Base-by-base conservation (phyloP, 30 jellyfish, hydroid and myxozoan species). In the Aurelia coerulea region DNA sequence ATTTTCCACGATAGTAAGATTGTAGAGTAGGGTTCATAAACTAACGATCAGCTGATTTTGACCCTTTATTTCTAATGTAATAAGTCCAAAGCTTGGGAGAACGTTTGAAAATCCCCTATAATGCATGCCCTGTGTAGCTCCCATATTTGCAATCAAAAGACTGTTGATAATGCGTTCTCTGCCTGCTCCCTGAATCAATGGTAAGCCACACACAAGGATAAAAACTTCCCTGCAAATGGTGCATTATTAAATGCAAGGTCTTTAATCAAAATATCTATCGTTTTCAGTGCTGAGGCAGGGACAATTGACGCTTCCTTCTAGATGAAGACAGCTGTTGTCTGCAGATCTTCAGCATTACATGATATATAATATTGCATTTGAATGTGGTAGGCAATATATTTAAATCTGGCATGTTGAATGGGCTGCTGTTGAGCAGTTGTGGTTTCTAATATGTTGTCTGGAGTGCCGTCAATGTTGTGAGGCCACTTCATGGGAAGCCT, bases 271-370 rank as follows among this genome's bases (percentile, higher is more conserved):
- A 71, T 39, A 62, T 83, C 65, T 51, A n/a, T n/a, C n/a, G n/a
- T n/a, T n/a, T n/a, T n/a, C n/a, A 10, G 35, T 62, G 90, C 90
- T 11, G 12, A 34, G 31, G 90, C 87, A 4, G 90, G 84, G 9
- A 80, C 63, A 87, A 80, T 80, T 76, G 80, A 58, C 23, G 88
- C 84, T 62, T 74, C n/a, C n/a, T n/a, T n/a, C n/a, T n/a, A n/a
- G n/a, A n/a, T n/a, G n/a, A n/a, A n/a, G n/a, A n/a, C n/a, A n/a
- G n/a, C 77, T 10, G 87, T 68, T 37, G 66, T 11, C 52, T 16
- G 18, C 31, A 81, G 85, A 17, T 17, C 51, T 46, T 29, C 62
- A 51, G 87, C 46, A 37, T 67, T 74, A 3, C 75, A 37, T 17
- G 9, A 37, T 9, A 81, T 69, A 32, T 65, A 37, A 76, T 76